Evolutionary conservation across 2,888 invertebrate genomes (phyloP), one percentile per base, ranked within the genome.

Genomic region (Glyphotaelius pellucidus): DNA sequence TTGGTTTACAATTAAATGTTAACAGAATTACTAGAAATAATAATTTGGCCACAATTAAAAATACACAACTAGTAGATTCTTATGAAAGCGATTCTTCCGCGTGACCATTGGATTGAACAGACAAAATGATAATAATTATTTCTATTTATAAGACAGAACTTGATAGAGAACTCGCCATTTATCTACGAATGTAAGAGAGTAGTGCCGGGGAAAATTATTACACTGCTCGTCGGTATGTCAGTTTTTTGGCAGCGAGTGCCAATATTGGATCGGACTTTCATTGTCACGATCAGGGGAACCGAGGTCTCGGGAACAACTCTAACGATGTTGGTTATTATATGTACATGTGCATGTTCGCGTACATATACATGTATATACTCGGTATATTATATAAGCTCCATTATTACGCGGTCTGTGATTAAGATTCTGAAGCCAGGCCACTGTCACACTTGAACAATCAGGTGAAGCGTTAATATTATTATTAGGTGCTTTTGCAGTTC

Each of bases 271-370:
- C n/a, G 38, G 86, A 30, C 86, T 86, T 86, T 86, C 86, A 86
- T 86, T 86, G 86, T 86, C 86, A 86, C 30, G 86, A 86, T 86
- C 86, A 47, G 86, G 86, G 30, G 14, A 86, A 86, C 38, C 47
- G 42, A 42, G 42, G 85, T 86, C 85, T 86, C 14, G 85, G 83
- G 32, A 19, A 35, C 83, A 35, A 19, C 67, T 67, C 67, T 5
- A 52, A 15, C 52, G 52, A 52, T 15, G 52, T 52, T 19, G 32
- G 32, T 32, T 32, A 32, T 2, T 3, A 15, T 4, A 52, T 52
- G 3, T 52, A 19, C 52, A 52, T 15, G 15, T 19, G 3, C 14
- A 3, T 47, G 14, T 47, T 14, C 47, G 14, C 14, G 9, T 38
- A 38, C 38, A 38, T 52, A 19, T 19, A 52, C 52, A 2, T 15